phyloP scores from a whole-genome alignment of 2,113 vertebrate species.

The Malurus alboscapulatus region DNA sequence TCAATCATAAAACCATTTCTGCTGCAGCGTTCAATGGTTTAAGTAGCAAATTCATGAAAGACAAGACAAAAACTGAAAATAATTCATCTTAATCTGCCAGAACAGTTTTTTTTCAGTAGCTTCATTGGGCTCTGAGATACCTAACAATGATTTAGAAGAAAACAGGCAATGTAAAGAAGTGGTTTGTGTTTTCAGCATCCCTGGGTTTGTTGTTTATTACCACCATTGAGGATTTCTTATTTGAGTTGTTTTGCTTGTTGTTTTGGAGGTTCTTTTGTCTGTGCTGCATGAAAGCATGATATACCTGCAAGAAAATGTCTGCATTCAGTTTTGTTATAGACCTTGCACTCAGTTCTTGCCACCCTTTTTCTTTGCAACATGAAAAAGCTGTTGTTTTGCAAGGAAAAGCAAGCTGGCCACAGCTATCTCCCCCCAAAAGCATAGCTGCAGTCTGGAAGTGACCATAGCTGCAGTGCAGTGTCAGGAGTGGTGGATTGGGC shows the following conservation, averaged over 20 bases:
- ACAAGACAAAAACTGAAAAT: neutral
- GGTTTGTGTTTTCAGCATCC: neutral
- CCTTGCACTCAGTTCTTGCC: neutral
- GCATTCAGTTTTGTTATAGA: neutral
- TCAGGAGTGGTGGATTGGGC: neutral
- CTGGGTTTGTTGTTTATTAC: neutral
- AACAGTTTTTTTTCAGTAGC: neutral
- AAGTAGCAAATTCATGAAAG: neutral
- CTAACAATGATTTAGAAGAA: neutral
- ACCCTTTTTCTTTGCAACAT: neutral
- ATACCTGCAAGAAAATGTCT: neutral
- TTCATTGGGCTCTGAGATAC: neutral
- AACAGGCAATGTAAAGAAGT: neutral
- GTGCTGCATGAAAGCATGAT: neutral
- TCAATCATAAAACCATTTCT: neutral
- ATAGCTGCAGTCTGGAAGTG: neutral
- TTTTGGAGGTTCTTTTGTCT: accelerated
- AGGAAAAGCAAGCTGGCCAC: neutral
- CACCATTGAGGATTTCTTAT: neutral
- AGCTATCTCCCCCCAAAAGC: neutral
- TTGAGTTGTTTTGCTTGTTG: neutral
- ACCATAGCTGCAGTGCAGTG: accelerated
- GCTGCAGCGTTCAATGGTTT: neutral
- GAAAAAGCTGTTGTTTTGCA: no score
- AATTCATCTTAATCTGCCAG: neutral